Conservation (phyloP, 1,140 invertebrate genomes). For the Diorhabda carinulata region DNA sequence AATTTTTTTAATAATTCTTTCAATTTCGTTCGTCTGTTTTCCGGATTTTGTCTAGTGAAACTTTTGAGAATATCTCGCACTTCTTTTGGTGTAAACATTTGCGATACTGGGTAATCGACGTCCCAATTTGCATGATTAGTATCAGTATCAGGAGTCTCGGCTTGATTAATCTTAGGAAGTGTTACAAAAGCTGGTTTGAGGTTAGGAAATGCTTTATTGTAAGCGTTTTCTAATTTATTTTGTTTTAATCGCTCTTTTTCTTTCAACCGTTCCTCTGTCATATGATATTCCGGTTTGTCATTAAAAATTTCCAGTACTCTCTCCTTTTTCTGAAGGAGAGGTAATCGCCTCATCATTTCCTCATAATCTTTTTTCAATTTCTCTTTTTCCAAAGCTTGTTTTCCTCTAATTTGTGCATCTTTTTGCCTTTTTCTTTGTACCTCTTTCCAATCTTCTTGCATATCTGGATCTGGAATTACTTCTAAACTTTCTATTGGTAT, state of each 20-base stretch:
- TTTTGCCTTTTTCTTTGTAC: slow-evolving; percentile 35
- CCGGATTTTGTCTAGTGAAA: slow-evolving; percentile 24
- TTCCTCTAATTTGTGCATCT: slow-evolving; percentile 47
- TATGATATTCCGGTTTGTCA: slow-evolving; percentile 42
- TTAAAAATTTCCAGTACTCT: slow-evolving; percentile 35
- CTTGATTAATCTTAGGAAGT: slow-evolving; percentile 22
- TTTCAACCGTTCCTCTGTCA: slow-evolving; percentile 38
- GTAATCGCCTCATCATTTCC: slow-evolving; percentile 48
- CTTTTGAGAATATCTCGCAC: slow-evolving; percentile 31
- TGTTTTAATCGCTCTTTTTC: slow-evolving; percentile 37
- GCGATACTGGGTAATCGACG: slow-evolving; percentile 21
- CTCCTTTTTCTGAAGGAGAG: slow-evolving; percentile 44
- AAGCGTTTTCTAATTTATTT: slow-evolving; percentile 40
- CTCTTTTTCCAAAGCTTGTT: slow-evolving; percentile 51
- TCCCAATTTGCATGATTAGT: slow-evolving; percentile 35
- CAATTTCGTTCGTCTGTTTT: slow-evolving; percentile 31
- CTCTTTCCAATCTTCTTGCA: slow-evolving; percentile 33
- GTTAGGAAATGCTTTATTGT: slow-evolving; percentile 36
- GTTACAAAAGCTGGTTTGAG: slow-evolving; percentile 32
- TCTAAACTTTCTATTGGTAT: slow-evolving; percentile 27
- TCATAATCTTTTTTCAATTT: slow-evolving; percentile 51
- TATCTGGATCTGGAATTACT: slow-evolving; percentile 26
- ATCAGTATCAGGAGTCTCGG: slow-evolving; percentile 16
- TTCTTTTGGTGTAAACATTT: slow-evolving; percentile 32
- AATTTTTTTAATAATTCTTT: slow-evolving; percentile 36